A percentile compares a stretch with the other conserved stretches of the same genome.
These are phyloP conservation scores for Diorhabda elongata DNA, from an alignment of 1,140 invertebrate species.

Conservation along the genomic window DNA sequence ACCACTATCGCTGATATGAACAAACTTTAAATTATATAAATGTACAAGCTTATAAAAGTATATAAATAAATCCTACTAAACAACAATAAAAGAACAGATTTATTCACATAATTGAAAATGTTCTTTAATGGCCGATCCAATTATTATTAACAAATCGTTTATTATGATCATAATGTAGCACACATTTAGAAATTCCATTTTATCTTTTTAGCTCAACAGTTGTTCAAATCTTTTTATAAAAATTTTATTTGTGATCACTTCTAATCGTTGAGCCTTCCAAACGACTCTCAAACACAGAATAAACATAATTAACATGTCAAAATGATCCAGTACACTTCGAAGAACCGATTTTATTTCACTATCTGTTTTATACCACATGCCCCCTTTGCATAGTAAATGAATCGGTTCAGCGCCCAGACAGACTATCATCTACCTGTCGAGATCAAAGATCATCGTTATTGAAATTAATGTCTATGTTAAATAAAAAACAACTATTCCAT, in stretches of 20 bases:
- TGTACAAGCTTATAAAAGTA: constrained; percentile 93
- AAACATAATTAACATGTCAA: constrained; percentile 85
- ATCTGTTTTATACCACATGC: constrained; percentile 67
- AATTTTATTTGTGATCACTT: constrained; percentile 78
- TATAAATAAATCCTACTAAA: constrained; percentile 99
- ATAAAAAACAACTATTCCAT: constrained; percentile 64
- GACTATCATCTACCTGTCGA: constrained; percentile 91
- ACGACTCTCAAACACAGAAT: constrained; percentile 85
- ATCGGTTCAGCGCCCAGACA: constrained; percentile 71
- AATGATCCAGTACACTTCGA: constrained; percentile 76
- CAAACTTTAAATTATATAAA: constrained; percentile 95
- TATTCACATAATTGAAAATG: too few species aligned
- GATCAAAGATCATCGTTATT: constrained; percentile 73
- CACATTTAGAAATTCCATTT: constrained; percentile 89
- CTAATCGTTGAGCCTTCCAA: constrained; percentile 80
- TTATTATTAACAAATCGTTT: constrained; percentile 90
- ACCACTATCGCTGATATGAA: constrained; percentile 99
- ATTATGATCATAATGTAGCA: constrained; percentile 98
- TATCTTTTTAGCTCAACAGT: constrained; percentile 72
- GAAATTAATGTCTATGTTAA: constrained; percentile 76
- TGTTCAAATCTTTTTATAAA: constrained; percentile 71
- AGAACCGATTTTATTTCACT: constrained; percentile 70
- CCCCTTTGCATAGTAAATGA: constrained; percentile 76
- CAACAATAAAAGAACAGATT: too few species aligned
- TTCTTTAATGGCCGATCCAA: too few species aligned